A percentile compares a stretch with the other conserved stretches of the same genome.
Conservation (phyloP, 2,888 invertebrate genomes). For the Asteroscopus sphinx region DNA sequence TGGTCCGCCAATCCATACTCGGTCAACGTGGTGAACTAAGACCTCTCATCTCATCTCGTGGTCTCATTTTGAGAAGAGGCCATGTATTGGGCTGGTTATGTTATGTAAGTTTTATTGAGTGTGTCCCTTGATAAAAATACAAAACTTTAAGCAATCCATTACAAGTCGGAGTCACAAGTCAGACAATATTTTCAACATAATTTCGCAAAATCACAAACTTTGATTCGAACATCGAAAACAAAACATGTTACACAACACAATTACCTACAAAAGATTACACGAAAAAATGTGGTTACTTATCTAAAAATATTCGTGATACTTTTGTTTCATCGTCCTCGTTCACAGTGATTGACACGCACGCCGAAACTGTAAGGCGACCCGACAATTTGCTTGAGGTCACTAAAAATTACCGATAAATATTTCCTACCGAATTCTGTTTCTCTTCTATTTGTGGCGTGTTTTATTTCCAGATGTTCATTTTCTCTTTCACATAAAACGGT, state of each 20-base stretch:
- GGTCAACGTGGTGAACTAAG: too few relatives aligned
- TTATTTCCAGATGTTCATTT: conserved; percentile 30
- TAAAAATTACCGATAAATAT: conserved; percentile 6
- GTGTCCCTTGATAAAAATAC: too few relatives aligned
- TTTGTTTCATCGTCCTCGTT: conserved; percentile 13
- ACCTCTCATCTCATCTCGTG: too few relatives aligned
- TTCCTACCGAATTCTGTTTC: conserved; percentile 4
- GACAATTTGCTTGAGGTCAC: conserved; percentile 16
- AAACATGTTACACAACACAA: conserved; percentile 15
- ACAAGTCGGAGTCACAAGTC: not conserved
- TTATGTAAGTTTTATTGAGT: too few relatives aligned
- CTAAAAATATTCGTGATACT: conserved; percentile 24
- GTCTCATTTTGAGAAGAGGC: too few relatives aligned
- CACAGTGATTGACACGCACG: conserved; percentile 31
- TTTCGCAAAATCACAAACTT: conserved; percentile 22
- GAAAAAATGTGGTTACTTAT: conserved; percentile 13
- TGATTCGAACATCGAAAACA: conserved; percentile 11
- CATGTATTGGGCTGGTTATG: too few relatives aligned
- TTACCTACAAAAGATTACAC: conserved; percentile 15
- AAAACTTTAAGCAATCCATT: too few relatives aligned
- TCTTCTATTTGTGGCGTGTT: conserved; percentile 14
- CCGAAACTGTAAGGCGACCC: not conserved
- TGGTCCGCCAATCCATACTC: too few relatives aligned
- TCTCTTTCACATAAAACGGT: conserved; percentile 28
- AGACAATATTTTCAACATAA: conserved; percentile 1